Base-by-base conservation (phyloP, 2,113 vertebrate species). In the Protomyctophum bolini region DNA sequence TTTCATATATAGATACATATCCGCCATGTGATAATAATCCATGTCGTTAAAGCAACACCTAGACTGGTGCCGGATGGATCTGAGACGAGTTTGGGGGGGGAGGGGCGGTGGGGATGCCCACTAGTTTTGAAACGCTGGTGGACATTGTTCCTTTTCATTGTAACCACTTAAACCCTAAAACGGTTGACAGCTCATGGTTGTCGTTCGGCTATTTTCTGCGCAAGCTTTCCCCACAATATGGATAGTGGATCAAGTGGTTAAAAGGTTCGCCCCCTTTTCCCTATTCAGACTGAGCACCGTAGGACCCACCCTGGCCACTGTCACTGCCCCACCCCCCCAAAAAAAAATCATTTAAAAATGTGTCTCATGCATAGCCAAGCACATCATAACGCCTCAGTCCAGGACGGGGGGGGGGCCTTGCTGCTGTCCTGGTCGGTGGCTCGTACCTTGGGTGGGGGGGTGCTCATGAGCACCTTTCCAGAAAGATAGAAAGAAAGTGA, bases 301-400 rank as follows among this genome's bases (percentile, higher is more conserved):
- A 21, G 21, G 21, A 21, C 21, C 21, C 21, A 21, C 21, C 21
- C 21, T 21, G 21, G 21, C 21, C 21, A 21, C 21, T 21, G 21
- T n/a, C n/a, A n/a, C n/a, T n/a, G n/a, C 9, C 7, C 28, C 7
- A 28, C 28, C 8, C 9, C 68, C 21, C 60, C 59, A 64, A 85
- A 86, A 86, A 89, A 88, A 79, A 66, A 59, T 78, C 15, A 63
- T 68, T 77, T 85, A 83, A 74, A 72, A 81, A 86, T 81, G 80
- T 76, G 86, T 86, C 82, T 90, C 91, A 92, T 92, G 91, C 88
- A 91, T 88, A 92, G 88, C 90, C 79, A 87, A 91, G 90, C 91
- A 88, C 79, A 73, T 76, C 79, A 73, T 76, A 81, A 90, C 75
- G 76, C 73, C 86, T 82, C 66, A 77, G 83, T 82, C 80, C 79